These are phyloP conservation scores for Leptocoma aspasia DNA, from an alignment of 2,113 vertebrate species.

Conservation along the genomic window DNA sequence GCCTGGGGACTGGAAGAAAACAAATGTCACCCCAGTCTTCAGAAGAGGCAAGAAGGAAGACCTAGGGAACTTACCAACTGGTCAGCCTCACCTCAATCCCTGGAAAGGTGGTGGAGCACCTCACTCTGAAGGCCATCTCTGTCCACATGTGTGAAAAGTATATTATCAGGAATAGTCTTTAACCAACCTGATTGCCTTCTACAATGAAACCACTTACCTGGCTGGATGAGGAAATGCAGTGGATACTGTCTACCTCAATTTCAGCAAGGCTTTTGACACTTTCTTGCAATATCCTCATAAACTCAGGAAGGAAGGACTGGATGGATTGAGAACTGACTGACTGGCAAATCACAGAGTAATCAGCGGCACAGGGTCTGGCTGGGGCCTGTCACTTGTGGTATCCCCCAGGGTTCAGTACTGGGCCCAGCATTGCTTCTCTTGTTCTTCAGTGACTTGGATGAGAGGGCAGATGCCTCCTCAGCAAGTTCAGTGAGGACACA, in stretches of 20 bases:
- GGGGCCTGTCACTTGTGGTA: neutral
- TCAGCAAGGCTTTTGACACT: neutral
- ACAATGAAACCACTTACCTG: neutral
- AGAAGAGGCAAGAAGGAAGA: neutral
- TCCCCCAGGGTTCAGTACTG: neutral
- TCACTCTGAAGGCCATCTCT: neutral
- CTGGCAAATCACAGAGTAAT: neutral
- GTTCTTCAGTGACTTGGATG: neutral
- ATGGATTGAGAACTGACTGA: neutral
- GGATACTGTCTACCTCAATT: neutral
- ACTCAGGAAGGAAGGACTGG: neutral
- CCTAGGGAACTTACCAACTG: neutral
- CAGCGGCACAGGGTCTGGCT: neutral
- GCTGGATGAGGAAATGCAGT: neutral
- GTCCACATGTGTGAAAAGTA: neutral
- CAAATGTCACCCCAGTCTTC: neutral
- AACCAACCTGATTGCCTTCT: neutral
- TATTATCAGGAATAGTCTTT: neutral
- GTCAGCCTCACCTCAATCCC: neutral
- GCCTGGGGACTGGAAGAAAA: neutral
- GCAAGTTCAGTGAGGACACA: neutral
- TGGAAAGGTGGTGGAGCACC: neutral
- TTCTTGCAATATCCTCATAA: rapidly evolving
- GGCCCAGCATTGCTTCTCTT: neutral
- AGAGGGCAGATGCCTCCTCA: neutral